A percentile compares a stretch with the other conserved stretches of the same genome.
phyloP scores from a whole-genome alignment of 2,888 invertebrate species.

The Sympetrum striolatum region DNA sequence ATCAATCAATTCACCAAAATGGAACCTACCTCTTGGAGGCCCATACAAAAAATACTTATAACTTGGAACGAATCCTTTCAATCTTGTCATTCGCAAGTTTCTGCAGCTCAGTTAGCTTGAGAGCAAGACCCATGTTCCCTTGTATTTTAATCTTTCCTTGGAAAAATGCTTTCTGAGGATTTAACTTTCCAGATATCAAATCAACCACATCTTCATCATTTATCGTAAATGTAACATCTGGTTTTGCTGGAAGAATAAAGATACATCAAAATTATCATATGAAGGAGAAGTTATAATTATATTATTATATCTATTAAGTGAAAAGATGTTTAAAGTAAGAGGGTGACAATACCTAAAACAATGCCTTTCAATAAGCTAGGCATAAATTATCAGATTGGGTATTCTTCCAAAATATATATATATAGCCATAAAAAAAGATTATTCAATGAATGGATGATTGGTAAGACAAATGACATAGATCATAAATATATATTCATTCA shows the following conservation, averaged over 20 bases:
- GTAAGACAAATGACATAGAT: no score
- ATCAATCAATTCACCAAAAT: background rate
- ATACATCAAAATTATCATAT: background rate
- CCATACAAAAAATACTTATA: slow-evolving; percentile 62
- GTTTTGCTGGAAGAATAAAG: slow-evolving; percentile 69
- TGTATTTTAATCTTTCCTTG: slow-evolving; percentile 96
- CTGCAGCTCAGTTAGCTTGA: slow-evolving; percentile 89
- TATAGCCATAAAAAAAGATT: no score
- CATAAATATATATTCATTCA: no score
- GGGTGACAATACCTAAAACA: background rate
- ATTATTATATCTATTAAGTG: background rate
- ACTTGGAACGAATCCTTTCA: slow-evolving; percentile 75
- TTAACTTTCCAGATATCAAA: slow-evolving; percentile 87
- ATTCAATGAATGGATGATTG: no score
- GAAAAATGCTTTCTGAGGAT: slow-evolving; percentile 95
- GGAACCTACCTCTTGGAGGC: background rate
- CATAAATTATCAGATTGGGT: no score
- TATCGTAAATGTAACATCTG: slow-evolving; percentile 88
- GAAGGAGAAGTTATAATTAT: background rate
- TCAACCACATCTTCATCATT: slow-evolving; percentile 88
- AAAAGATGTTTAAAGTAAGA: background rate
- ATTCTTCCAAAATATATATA: no score
- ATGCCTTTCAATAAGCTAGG: background rate
- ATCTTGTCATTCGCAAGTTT: slow-evolving; percentile 76
- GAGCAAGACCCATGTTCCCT: slow-evolving; percentile 95